phyloP scores from a whole-genome alignment of 2,113 vertebrate genomes.

The Pelecanus crispus region DNA sequence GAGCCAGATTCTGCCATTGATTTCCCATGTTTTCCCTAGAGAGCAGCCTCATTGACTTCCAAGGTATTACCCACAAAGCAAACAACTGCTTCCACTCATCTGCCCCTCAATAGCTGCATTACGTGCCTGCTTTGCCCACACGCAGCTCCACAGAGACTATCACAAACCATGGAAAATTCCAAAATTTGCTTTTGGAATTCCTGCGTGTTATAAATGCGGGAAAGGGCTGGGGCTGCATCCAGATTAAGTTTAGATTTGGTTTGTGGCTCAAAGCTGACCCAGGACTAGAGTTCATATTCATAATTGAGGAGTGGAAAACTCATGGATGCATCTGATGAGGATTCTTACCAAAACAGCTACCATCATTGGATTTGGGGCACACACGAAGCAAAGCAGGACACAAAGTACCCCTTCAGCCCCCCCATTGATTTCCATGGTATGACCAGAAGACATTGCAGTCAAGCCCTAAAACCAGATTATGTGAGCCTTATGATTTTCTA shows the following conservation, averaged over 20 bases:
- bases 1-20: background rate
- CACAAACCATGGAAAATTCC: constrained; percentile 57
- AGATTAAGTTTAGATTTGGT: constrained; percentile 39
- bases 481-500: background rate
- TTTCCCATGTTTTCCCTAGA: constrained; percentile 13
- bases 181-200: background rate
- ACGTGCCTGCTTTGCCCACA: constrained; percentile 32
- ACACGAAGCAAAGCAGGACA: background rate
- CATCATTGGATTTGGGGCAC: background rate
- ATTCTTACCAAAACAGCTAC: background rate
- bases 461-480: background rate
- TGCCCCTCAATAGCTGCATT: background rate
- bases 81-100: background rate
- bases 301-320: background rate
- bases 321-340: background rate
- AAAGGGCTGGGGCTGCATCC: background rate
- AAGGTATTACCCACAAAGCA: constrained; percentile 4
- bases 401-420: background rate
- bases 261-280: constrained; percentile 41
- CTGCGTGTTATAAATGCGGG: background rate
- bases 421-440: background rate
- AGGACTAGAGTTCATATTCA: background rate
- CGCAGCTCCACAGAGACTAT: background rate
- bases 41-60: background rate
- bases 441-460: background rate